Evolutionary conservation across 2,888 invertebrate species (phyloP), one percentile per base, ranked within the genome.

Genomic region (Habroteleia sp.): DNA sequence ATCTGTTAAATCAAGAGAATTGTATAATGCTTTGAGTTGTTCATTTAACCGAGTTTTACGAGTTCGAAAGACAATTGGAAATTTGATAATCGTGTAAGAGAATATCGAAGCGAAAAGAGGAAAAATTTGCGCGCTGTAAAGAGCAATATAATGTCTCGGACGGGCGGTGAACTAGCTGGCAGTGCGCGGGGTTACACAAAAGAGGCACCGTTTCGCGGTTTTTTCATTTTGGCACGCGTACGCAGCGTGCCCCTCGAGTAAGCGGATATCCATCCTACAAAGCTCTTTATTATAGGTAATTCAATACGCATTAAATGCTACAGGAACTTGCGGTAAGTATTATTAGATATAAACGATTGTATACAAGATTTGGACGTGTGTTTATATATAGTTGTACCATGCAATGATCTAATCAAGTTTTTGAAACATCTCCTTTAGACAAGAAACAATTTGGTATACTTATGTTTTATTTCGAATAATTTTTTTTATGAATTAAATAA

Each of bases 211-310:
- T 81, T 85, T 83, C 83, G 84, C 82, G 82, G 84, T 85, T 85
- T 86, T 83, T 84, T 84, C 83, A 82, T 84, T 86, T 85, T 85
- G 85, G 85, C 85, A 86, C 85, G 86, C 86, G 86, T 77, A 81
- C 83, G 77, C 65, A 54, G 76, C 80, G 78, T 80, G 78, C 80
- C 77, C 68, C 54, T 39, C 72, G 66, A 73, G 88, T 87, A 88
- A 88, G 79, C 82, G 84, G 87, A 88, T 87, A 87, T 62, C 17
- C 66, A 44, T 80, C 84, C 80, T 81, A 85, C 85, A 87, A 87
- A 86, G 85, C 85, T 83, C 85, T 87, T 88, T 85, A 88, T 85
- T 85, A 83, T 84, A 82, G 78, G 86, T 85, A 87, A 87, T 77
- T 82, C 83, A 87, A 88, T 87, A 85, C 83, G 81, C 81, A 77